These are phyloP conservation scores for Trichonephila inaurata DNA, from an alignment of 1,140 invertebrate genomes.

Conservation along the genomic window DNA sequence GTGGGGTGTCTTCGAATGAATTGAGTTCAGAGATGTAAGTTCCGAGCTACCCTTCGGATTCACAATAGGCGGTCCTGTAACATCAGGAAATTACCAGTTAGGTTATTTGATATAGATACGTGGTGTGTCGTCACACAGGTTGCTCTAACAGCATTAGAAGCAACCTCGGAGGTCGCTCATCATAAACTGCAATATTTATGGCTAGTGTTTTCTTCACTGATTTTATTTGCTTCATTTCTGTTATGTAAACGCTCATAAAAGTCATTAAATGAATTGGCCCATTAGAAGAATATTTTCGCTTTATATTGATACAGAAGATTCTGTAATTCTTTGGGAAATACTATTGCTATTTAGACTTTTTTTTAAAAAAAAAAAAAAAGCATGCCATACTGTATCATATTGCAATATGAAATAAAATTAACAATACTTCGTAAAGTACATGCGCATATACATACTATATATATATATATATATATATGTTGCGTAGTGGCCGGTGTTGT, in stretches of 20 bases:
- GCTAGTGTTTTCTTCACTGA: background rate
- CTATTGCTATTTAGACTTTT: background rate
- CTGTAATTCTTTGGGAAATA: background rate
- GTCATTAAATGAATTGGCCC: background rate
- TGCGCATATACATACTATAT: no score
- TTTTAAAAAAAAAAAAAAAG: no score
- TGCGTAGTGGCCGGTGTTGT: no score
- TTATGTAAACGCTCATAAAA: background rate
- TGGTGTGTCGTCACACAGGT: constrained; percentile 25
- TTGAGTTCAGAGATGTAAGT: background rate
- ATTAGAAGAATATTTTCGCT: background rate
- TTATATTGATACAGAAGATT: background rate
- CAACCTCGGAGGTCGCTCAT: constrained; percentile 8
- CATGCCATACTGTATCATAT: no score
- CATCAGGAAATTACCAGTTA: constrained; percentile 35
- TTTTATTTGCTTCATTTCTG: background rate
- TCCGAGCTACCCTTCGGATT: constrained; percentile 14
- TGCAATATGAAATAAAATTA: no score
- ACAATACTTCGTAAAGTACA: no score
- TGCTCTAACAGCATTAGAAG: constrained; percentile 36
- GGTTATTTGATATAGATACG: constrained; percentile 53
- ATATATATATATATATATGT: no score
- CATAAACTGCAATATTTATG: constrained; percentile 7
- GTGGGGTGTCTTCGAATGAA: constrained; percentile 34
- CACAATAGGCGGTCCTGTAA: constrained; percentile 53